A percentile compares a stretch with the other conserved stretches of the same genome.
phyloP scores from a whole-genome alignment of 1,140 invertebrate genomes.

The Brachionus paranguensis region DNA sequence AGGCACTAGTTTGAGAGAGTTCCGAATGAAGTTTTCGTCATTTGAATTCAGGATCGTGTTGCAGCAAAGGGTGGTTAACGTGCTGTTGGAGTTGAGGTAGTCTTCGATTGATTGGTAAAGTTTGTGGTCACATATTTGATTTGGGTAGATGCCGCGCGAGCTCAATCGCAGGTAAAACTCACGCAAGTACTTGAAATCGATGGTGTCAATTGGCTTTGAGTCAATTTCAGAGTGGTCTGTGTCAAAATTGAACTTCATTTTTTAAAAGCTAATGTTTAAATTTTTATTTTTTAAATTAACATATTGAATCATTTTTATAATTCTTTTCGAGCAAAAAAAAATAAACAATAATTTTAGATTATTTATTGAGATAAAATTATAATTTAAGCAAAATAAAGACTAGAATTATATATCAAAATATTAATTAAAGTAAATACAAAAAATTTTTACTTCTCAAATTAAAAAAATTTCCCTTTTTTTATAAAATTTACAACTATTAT shows the following conservation, averaged over 20 bases:
- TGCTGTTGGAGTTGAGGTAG: not conserved
- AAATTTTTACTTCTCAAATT: too few relatives aligned
- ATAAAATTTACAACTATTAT: too few relatives aligned
- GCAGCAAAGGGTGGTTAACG: not conserved
- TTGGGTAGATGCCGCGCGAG: not conserved
- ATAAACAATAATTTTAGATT: not conserved
- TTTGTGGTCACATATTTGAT: not conserved
- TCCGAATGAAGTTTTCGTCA: not conserved
- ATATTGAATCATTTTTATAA: not conserved
- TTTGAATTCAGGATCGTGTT: not conserved
- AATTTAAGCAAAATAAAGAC: too few relatives aligned
- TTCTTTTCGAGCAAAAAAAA: not conserved
- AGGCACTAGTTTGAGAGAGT: not conserved
- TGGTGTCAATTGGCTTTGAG: not conserved
- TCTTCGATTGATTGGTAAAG: not conserved
- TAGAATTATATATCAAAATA: too few relatives aligned
- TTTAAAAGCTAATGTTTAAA: not conserved
- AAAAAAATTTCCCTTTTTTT: too few relatives aligned
- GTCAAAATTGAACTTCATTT: slow-evolving; percentile 14
- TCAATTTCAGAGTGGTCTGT: not conserved
- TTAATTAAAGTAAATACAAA: too few relatives aligned
- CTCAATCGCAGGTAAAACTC: slow-evolving; percentile 3
- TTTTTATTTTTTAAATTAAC: not conserved
- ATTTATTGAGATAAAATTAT: too few relatives aligned
- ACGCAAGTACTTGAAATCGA: not conserved